Evolutionary conservation across 2,797 vertebrate genomes (phyloP).

Genomic region (Coregonus sp.): DNA sequence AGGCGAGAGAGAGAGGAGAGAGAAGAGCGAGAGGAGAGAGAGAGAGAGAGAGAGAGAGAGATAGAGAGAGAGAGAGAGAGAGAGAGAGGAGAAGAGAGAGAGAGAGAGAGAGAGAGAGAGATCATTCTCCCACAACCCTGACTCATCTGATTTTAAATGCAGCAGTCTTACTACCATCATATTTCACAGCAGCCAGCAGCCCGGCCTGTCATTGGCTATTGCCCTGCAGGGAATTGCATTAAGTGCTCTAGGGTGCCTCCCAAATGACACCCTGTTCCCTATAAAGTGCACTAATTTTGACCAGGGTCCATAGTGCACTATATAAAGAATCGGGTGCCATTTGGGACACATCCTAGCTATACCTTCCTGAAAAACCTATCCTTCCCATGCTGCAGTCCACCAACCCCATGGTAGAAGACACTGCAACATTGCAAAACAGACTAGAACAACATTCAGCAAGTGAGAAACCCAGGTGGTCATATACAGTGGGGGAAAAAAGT

Average conservation of each 20-base stretch:
- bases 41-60: too few relatives aligned
- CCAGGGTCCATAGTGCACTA: too few relatives aligned
- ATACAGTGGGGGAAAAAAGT: too few relatives aligned
- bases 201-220: slow-evolving; percentile 11
- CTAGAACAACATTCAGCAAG: background rate
- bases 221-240: slow-evolving; percentile 11
- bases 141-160: slow-evolving; percentile 24
- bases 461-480: background rate
- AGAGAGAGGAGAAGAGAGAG: too few relatives aligned
- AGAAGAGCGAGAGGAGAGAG: too few relatives aligned
- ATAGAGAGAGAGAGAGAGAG: too few relatives aligned
- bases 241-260: background rate
- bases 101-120: background rate
- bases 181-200: slow-evolving; percentile 10
- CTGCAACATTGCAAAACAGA: background rate
- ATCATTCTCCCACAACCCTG: slow-evolving; percentile 10
- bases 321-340: too few relatives aligned
- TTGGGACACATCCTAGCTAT: background rate
- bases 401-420: background rate
- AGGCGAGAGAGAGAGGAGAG: too few relatives aligned
- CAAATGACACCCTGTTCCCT: background rate
- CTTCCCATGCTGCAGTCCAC: background rate
- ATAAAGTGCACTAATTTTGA: too few relatives aligned
- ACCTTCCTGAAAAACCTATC: slow-evolving; percentile 7
- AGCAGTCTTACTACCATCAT: slow-evolving; percentile 7